Evolutionary conservation across 2,113 vertebrate genomes (phyloP).

Genomic region (Psephotus haematonotus): DNA sequence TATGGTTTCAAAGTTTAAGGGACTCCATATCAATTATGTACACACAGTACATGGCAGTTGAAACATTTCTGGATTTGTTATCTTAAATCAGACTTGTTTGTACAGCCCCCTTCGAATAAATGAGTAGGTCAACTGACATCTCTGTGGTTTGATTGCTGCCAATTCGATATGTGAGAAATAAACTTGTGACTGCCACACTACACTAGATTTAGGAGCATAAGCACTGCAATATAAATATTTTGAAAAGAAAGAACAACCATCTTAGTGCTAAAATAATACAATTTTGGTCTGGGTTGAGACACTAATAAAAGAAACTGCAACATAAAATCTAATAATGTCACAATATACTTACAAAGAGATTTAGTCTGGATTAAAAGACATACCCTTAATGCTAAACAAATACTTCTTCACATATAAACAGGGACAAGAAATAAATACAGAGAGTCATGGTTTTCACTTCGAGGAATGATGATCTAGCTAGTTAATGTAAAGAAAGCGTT

Average conservation of each 20-base stretch:
- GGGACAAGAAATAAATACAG: neutral
- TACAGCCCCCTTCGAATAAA: neutral
- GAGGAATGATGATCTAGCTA: neutral
- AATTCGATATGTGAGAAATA: neutral
- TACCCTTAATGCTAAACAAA: neutral
- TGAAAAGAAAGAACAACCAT: neutral
- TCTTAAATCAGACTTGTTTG: constrained; percentile 28
- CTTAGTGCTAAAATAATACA: neutral
- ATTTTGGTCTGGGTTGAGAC: neutral
- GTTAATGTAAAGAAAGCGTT: neutral
- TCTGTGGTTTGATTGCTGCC: neutral
- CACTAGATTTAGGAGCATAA: neutral
- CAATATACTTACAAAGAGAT: neutral
- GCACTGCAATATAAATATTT: neutral
- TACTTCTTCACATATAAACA: neutral
- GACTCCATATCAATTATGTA: neutral
- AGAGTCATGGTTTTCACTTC: neutral
- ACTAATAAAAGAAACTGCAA: neutral
- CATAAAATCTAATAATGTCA: neutral
- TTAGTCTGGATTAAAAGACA: neutral
- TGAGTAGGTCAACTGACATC: neutral
- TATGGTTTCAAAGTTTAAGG: neutral
- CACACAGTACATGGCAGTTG: neutral
- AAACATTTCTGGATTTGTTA: neutral
- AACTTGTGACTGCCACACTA: neutral